phyloP scores from a whole-genome alignment of 2,113 vertebrate genomes.

The Perca fluviatilis region DNA sequence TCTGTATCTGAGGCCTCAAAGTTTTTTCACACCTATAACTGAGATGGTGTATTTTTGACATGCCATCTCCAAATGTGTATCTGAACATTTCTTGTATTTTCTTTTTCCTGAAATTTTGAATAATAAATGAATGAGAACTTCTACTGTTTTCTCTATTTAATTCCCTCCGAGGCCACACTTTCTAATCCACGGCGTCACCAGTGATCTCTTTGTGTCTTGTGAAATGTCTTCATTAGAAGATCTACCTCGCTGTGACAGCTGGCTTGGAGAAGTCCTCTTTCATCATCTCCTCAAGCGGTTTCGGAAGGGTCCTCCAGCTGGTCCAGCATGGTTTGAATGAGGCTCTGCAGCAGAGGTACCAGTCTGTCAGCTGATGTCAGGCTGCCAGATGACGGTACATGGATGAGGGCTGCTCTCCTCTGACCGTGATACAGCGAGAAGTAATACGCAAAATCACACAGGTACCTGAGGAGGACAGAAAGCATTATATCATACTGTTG shows the following conservation, averaged over 20 bases:
- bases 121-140: slow-evolving; percentile 80
- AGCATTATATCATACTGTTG: background rate
- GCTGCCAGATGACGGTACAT: slow-evolving; percentile 81
- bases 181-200: background rate
- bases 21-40: slow-evolving; percentile 80
- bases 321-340: slow-evolving; percentile 84
- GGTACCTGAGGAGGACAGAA: slow-evolving; percentile 77
- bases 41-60: slow-evolving; percentile 80
- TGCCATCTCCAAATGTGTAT: slow-evolving; percentile 82
- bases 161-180: background rate
- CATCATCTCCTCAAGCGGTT: background rate
- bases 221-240: background rate
- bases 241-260: background rate
- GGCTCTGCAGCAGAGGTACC: slow-evolving; percentile 81
- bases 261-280: background rate
- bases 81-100: slow-evolving; percentile 84
- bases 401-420: slow-evolving; percentile 85
- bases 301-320: slow-evolving; percentile 62
- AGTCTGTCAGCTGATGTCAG: slow-evolving; percentile 75
- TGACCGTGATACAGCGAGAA: slow-evolving; percentile 83
- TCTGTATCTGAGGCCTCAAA: slow-evolving; percentile 93
- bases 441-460: slow-evolving; percentile 91
- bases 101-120: slow-evolving; percentile 80
- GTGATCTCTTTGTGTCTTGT: background rate
- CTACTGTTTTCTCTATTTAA: background rate